Evolutionary conservation across 2,888 invertebrate genomes (phyloP), one percentile per base, ranked within the genome.

Genomic region (Carcina quercana): DNA sequence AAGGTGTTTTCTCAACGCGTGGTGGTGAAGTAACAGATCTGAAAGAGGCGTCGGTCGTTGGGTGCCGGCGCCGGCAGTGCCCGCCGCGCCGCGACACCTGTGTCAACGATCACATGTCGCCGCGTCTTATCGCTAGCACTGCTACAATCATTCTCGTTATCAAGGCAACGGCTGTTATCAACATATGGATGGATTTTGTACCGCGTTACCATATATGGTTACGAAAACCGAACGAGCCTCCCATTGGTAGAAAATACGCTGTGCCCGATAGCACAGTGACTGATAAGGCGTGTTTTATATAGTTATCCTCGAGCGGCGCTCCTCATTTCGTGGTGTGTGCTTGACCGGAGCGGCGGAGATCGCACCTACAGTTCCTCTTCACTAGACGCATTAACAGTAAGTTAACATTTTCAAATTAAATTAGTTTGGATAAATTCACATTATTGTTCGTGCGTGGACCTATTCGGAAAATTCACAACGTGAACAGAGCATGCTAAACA

Each of bases 191-290:
- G 27, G 32, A 26, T 14, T 26, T 22, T 37, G 34, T 32, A 56
- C 62, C 57, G 58, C 82, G 85, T 87, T 87, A 86, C 91, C 91
- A 88, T 91, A 91, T 91, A 91, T 89, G 91, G 91, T 89, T 87
- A 91, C 89, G 88, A 78, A 78, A 75, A 69, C 66, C 74, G 64
- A 67, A 57, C 56, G 61, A 87, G 86, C 80, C 79, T 71, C 78
- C 86, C 82, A 91, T 91, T 91, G 91, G 90, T 69, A 76, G 85
- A 72, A 64, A 67, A 64, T 61, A 62, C 65, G 65, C 58, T 67
- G 63, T 62, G 62, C 61, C 63, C 70, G 78, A 82, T 85, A 82
- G 79, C 83, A 76, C 64, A 62, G 65, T 67, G 64, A 71, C 58
- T 78, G 83, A 84, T 84, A 85, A 85, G 78, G 62, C 63, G 53